These are phyloP conservation scores for Pristionchus pacificus DNA, from an alignment of 1,140 invertebrate species.

Conservation along the genomic window DNA sequence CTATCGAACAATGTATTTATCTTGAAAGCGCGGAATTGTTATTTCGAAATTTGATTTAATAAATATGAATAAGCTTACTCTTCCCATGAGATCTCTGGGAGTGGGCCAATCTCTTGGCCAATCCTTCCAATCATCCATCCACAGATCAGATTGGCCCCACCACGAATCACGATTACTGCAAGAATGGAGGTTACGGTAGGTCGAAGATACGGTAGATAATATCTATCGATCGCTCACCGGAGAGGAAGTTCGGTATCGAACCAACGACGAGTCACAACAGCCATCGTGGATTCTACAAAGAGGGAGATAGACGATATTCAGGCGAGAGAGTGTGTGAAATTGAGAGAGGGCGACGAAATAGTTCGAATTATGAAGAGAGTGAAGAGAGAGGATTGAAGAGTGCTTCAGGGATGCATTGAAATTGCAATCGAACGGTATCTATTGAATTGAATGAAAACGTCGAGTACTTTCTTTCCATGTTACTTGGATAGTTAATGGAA, in stretches of 20 bases:
- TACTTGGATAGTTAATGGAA: too few species aligned
- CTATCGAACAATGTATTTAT: constrained; percentile 5
- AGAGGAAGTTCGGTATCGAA: not conserved
- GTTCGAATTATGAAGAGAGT: not conserved
- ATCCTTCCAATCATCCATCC: constrained; percentile 43
- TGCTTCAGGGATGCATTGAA: too few species aligned
- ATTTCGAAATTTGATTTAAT: constrained; percentile 7
- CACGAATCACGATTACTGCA: constrained; percentile 27
- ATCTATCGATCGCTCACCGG: not conserved
- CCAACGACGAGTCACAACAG: not conserved
- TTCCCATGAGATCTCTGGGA: constrained; percentile 45
- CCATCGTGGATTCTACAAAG: not conserved
- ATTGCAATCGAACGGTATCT: too few species aligned
- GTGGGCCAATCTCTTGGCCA: constrained; percentile 53
- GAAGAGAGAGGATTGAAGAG: not conserved
- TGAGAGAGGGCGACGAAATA: not conserved
- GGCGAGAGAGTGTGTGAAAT: not conserved
- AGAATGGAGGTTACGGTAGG: constrained; percentile 7
- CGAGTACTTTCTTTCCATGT: too few species aligned
- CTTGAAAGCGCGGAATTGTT: constrained; percentile 1
- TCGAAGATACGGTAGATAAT: not conserved
- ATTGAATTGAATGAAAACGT: too few species aligned
- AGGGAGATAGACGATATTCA: not conserved
- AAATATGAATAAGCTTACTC: constrained; percentile 41
- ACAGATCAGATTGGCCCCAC: constrained; percentile 40